A percentile compares a stretch with the other conserved stretches of the same genome.
These are phyloP conservation scores for Triops cancriformis DNA, from an alignment of 1,140 invertebrate genomes.

Conservation along the genomic window DNA sequence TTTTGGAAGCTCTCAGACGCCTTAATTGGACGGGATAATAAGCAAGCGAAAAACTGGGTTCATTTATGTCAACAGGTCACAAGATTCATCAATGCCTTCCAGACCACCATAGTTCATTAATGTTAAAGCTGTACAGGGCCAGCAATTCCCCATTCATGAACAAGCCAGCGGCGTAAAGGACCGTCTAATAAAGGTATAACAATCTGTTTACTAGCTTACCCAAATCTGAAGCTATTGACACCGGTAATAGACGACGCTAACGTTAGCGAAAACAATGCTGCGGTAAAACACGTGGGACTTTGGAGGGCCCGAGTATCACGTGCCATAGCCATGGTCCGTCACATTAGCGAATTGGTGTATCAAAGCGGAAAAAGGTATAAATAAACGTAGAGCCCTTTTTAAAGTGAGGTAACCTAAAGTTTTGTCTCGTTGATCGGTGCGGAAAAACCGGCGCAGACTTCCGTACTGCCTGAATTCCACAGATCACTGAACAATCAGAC, in stretches of 20 bases:
- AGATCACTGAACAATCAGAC: not conserved
- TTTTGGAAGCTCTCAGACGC: not conserved
- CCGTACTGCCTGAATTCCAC: not conserved
- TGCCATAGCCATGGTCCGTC: not conserved
- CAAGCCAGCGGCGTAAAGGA: not conserved
- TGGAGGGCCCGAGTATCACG: not conserved
- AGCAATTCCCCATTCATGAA: not conserved
- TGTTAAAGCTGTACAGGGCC: too few species aligned
- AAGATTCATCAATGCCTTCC: not conserved
- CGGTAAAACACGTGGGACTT: slow-evolving; percentile 12
- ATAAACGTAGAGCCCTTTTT: not conserved
- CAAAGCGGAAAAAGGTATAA: not conserved
- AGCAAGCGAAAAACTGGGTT: not conserved
- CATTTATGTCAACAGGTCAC: slow-evolving; percentile 6
- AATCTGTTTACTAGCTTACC: not conserved
- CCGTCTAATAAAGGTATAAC: not conserved
- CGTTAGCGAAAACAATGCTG: not conserved
- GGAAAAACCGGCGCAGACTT: not conserved
- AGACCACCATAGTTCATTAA: not conserved
- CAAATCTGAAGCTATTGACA: not conserved
- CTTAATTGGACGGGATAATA: not conserved
- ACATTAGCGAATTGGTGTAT: slow-evolving; percentile 1
- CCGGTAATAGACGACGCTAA: not conserved
- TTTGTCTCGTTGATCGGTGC: not conserved
- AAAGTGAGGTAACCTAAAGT: not conserved